Conservation (phyloP, 2,113 vertebrate genomes). For the Strigops habroptila region DNA sequence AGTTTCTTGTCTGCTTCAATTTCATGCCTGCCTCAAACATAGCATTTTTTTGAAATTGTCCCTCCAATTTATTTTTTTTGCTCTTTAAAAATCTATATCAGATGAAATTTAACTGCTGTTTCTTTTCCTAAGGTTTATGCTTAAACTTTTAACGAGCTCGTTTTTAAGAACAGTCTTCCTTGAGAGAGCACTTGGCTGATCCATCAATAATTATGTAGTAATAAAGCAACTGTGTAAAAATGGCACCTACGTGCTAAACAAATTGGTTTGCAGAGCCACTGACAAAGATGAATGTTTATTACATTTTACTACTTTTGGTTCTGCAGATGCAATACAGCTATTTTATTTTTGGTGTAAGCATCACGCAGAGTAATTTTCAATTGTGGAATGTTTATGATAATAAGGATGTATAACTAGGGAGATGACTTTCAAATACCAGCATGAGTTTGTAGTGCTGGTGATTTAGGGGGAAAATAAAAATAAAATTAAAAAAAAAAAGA, state of each 20-base stretch:
- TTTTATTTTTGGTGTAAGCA: constrained; percentile 16
- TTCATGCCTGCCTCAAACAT: constrained; percentile 38
- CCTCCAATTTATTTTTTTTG: background rate
- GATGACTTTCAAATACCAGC: constrained; percentile 3
- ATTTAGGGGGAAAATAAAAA: background rate
- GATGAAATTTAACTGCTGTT: constrained; percentile 3
- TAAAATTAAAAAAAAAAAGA: background rate
- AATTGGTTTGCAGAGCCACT: constrained; percentile 37
- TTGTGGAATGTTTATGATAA: constrained; percentile 40
- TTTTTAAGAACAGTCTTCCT: constrained; percentile 43
- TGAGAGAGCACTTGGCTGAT: constrained; percentile 42
- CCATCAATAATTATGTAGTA: constrained; percentile 50
- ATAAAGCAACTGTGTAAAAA: constrained; percentile 54
- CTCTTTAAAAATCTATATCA: constrained; percentile 27
- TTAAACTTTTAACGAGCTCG: constrained; percentile 18
- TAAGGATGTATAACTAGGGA: background rate
- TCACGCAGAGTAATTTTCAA: constrained; percentile 14
- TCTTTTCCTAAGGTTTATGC: constrained; percentile 16
- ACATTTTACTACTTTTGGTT: constrained; percentile 28
- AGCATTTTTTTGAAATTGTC: constrained; percentile 35
- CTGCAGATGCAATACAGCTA: constrained; percentile 42
- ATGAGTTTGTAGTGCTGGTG: background rate
- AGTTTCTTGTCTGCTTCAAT: constrained; percentile 60
- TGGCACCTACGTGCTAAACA: background rate
- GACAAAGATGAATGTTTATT: constrained; percentile 46